Evolutionary conservation across 1,140 invertebrate genomes (phyloP), one percentile per base, ranked within the genome.

Genomic region (Psix sp.): DNA sequence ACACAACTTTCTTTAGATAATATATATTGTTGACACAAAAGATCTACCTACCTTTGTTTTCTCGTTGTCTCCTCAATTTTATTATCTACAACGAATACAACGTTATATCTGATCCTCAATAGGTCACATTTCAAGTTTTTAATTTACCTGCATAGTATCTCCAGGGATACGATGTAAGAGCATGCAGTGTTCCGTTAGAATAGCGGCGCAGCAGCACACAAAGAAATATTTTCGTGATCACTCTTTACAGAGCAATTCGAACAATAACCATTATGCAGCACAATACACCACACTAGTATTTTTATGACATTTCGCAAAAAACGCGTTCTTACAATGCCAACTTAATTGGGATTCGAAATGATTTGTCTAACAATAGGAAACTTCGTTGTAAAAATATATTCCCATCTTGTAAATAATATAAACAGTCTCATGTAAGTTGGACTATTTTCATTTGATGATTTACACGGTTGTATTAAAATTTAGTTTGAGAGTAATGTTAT

Each of bases 171-270:
- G 45, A 49, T 59, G 51, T 11, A 54, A 35, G 36, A 48, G 51
- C 36, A 40, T 35, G 26, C 42, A 36, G 38, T 15, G 59, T 72
- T 65, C 68, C 68, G 59, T 72, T 72, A 72, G 68, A 72, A 57
- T 72, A 72, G 68, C 68, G 59, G 68, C 68, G 60, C 46, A 39
- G 26, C 54, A 48, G 45, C 38, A 26, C 45, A 56, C 43, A 62
- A 72, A 63, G 68, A 72, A 73, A 73, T 65, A 65, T 73, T 65
- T 73, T 52, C 52, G 45, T 54, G 59, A 65, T 73, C 46, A 42
- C 24, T 62, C 57, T 60, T 57, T 62, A 31, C 57, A 36, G 57
- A 57, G 42, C 67, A 43, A 56, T 71, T 49, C 29, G 26, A 71
- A 62, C 67, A 62, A 63, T 62, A 63, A 62, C 49, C 36, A 70